Conservation (phyloP, 2,888 invertebrate species). For the Trachelus tabidus region DNA sequence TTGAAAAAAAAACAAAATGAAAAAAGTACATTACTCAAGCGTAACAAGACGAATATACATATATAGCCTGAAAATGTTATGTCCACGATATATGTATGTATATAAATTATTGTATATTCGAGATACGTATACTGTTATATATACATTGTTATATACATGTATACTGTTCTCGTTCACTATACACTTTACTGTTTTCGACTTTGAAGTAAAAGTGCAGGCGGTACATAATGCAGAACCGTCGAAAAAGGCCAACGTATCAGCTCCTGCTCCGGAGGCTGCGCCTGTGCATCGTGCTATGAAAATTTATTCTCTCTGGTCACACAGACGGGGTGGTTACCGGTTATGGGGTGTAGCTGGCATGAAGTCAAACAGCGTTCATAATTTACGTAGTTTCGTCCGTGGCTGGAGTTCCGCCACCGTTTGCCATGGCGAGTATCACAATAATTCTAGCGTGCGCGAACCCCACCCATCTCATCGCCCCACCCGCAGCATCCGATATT, state of each 20-base stretch:
- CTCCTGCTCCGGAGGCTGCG: constrained; percentile 6
- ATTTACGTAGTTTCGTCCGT: constrained; percentile 59
- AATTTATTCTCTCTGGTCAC: constrained; percentile 50
- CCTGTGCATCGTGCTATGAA: constrained; percentile 41
- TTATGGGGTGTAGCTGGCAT: constrained; percentile 55
- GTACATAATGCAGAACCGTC: constrained; percentile 28
- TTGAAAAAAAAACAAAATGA: constrained; percentile 33
- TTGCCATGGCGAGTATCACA: constrained; percentile 16
- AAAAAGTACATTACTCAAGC: not conserved
- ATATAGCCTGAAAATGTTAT: too few species aligned
- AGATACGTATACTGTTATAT: too few species aligned
- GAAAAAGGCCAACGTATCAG: constrained; percentile 33
- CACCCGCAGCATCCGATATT: constrained; percentile 33
- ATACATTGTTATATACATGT: too few species aligned
- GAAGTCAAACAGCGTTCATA: constrained; percentile 62
- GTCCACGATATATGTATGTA: not conserved
- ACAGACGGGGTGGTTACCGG: constrained; percentile 34
- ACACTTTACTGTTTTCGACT: constrained; percentile 36
- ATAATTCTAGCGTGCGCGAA: constrained; percentile 12
- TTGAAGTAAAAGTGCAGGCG: constrained; percentile 20
- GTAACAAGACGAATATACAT: too few species aligned
- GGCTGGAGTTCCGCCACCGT: constrained; percentile 28
- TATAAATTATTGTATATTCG: not conserved
- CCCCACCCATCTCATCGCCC: constrained; percentile 13
- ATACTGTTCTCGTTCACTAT: not conserved